A percentile compares a stretch with the other conserved stretches of the same genome.
Evolutionary conservation across 2,888 invertebrate genomes (phyloP).

Genomic region (Rhingia campestris): DNA sequence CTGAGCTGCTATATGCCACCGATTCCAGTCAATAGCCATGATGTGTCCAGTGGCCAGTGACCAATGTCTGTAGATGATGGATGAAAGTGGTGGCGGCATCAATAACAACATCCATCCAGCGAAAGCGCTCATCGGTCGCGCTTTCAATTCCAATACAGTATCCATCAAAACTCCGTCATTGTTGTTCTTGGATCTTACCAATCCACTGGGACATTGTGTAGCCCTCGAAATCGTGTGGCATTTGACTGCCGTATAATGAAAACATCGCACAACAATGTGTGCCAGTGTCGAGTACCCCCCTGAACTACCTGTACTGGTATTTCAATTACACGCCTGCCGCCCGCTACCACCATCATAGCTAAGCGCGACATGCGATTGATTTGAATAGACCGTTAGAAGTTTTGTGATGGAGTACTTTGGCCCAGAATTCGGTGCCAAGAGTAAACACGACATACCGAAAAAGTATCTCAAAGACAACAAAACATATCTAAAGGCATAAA

Average conservation of each 20-base stretch:
- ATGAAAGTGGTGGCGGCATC: constrained; percentile 53
- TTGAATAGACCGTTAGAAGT: constrained; percentile 64
- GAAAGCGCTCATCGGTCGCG: constrained; percentile 35
- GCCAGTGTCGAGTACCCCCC: constrained; percentile 24
- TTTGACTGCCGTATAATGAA: constrained; percentile 58
- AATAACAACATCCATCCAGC: constrained; percentile 48
- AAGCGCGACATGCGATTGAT: constrained; percentile 28
- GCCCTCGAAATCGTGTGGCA: constrained; percentile 55
- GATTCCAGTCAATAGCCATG: constrained; percentile 16
- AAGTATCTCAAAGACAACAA: constrained; percentile 17
- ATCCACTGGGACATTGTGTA: constrained; percentile 37
- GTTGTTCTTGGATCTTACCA: constrained; percentile 30
- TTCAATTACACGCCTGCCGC: constrained; percentile 21
- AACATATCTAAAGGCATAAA: constrained; percentile 16
- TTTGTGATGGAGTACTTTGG: constrained; percentile 78
- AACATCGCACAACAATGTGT: constrained; percentile 62
- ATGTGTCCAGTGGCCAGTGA: constrained; percentile 52
- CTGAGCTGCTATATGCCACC: not conserved
- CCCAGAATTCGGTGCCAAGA: constrained; percentile 75
- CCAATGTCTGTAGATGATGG: constrained; percentile 31
- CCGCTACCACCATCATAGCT: not conserved
- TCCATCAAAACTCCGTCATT: not conserved
- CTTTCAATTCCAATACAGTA: constrained; percentile 53
- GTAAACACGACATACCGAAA: constrained; percentile 19
- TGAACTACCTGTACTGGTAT: constrained; percentile 23